A percentile compares a stretch with the other conserved stretches of the same genome.
These are phyloP conservation scores for Talpa occidentalis DNA, from an alignment of 2,113 vertebrate species.

Conservation along the genomic window DNA sequence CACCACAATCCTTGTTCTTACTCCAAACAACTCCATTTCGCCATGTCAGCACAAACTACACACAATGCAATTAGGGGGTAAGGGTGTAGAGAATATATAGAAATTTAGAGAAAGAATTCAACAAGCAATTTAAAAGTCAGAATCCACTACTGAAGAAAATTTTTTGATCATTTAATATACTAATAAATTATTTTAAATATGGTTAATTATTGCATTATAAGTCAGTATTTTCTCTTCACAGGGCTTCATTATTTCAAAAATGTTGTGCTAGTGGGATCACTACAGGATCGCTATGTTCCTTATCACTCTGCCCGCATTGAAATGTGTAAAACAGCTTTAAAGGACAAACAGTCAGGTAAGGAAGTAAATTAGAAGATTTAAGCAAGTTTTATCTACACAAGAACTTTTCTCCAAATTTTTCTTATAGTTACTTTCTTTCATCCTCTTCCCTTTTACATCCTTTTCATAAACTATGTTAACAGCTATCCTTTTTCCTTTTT, in stretches of 20 bases:
- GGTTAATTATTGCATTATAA: conserved; percentile 33
- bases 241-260: conserved; percentile 98
- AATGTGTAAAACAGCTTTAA: conserved; percentile 99
- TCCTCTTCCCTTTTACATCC: background rate
- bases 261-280: conserved; percentile 96
- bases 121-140: conserved; percentile 19
- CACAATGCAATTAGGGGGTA: background rate
- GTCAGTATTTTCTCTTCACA: conserved; percentile 77
- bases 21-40: background rate
- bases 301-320: conserved; percentile 99
- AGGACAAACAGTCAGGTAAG: conserved; percentile 98
- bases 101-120: conserved; percentile 2
- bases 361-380: background rate
- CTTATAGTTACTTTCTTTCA: background rate
- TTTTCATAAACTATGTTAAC: background rate
- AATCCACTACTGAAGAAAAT: background rate
- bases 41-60: background rate
- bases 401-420: background rate
- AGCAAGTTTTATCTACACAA: background rate
- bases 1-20: background rate
- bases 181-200: conserved; percentile 32
- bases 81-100: background rate
- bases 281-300: conserved; percentile 98
- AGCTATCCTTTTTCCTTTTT: background rate
- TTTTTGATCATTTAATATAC: background rate